These are phyloP conservation scores for Gallinago solitaria DNA, from an alignment of 2,797 vertebrate species.

Conservation along the genomic window DNA sequence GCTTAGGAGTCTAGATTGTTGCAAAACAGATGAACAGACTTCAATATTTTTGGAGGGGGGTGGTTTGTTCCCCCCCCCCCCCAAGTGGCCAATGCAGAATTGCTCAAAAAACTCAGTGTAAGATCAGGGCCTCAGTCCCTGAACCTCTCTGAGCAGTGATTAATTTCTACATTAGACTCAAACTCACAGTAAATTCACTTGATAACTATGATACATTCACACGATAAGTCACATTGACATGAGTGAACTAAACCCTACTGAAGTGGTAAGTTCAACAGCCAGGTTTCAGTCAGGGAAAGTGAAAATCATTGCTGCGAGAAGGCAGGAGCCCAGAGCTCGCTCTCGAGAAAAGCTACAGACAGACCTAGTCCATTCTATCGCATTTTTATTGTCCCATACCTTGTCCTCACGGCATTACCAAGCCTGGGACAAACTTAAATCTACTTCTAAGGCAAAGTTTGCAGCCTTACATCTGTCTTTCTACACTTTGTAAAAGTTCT, in stretches of 20 bases:
- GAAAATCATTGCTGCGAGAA: not conserved
- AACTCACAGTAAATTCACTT: not conserved
- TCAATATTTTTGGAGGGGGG: accelerated
- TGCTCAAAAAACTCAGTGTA: not conserved
- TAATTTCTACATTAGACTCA: not conserved
- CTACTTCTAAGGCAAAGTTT: not conserved
- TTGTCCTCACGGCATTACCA: not conserved
- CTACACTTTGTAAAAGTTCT: not conserved
- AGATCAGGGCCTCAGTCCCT: not conserved
- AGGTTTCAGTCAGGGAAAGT: not conserved
- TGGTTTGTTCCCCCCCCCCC: too few species aligned
- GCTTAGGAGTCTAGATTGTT: not conserved
- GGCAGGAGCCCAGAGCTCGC: not conserved
- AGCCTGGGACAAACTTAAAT: not conserved
- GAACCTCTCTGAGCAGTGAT: not conserved
- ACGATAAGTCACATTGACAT: not conserved
- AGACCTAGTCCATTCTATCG: not conserved
- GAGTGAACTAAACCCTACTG: not conserved
- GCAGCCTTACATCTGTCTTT: not conserved
- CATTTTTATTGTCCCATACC: not conserved
- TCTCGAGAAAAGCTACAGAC: not conserved
- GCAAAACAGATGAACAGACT: not conserved
- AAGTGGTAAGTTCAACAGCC: not conserved
- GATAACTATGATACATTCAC: not conserved
- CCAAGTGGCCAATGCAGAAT: not conserved